Evolutionary conservation across 2,888 invertebrate genomes (phyloP).

Genomic region (Spisula solida): DNA sequence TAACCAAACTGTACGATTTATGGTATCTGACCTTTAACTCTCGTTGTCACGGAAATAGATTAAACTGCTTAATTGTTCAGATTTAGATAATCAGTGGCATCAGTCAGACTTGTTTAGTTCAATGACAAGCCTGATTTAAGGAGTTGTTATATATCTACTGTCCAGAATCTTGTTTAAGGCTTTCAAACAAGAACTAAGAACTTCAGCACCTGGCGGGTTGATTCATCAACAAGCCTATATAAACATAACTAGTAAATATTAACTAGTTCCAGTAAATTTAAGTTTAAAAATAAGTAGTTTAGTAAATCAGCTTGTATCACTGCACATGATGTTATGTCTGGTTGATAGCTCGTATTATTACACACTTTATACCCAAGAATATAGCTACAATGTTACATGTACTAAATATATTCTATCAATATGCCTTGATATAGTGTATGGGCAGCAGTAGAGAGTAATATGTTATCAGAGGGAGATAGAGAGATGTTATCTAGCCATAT

Average conservation of each 20-base stretch:
- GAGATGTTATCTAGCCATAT: not conserved
- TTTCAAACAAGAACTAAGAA: no score
- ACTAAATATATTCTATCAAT: not conserved
- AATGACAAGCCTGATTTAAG: no score
- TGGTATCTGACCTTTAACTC: not conserved
- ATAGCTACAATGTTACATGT: not conserved
- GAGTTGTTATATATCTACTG: no score
- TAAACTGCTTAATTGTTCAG: not conserved
- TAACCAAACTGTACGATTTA: not conserved
- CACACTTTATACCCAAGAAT: not conserved
- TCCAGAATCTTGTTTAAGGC: no score
- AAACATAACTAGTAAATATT: no score
- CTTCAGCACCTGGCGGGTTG: no score
- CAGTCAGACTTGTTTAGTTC: no score
- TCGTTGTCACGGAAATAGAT: not conserved
- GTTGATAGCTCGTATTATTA: not conserved
- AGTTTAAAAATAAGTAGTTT: not conserved
- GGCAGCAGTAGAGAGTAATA: conserved; percentile 1
- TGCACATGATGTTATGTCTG: not conserved
- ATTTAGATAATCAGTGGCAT: not conserved
- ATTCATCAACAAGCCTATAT: no score
- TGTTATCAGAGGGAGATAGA: not conserved
- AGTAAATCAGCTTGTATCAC: not conserved
- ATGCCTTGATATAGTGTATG: not conserved
- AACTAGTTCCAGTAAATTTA: not conserved